phyloP scores from a whole-genome alignment of 2,113 vertebrate species.

The human (Homo sapiens) region DNA sequence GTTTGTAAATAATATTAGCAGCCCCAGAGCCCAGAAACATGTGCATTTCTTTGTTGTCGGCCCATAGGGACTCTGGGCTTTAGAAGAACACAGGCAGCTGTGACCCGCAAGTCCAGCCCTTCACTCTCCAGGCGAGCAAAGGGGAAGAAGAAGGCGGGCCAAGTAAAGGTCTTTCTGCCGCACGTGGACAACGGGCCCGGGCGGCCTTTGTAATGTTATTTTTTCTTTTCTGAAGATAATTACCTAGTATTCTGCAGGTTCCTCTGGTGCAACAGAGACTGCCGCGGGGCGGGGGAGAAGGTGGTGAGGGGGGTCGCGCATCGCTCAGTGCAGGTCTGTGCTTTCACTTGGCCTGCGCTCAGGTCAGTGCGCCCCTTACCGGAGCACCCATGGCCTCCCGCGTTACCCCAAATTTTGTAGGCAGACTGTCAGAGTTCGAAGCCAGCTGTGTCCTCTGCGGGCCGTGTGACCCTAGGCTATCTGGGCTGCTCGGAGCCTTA shows the following conservation, averaged over 20 bases:
- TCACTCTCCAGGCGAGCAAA: not conserved
- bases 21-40: not conserved
- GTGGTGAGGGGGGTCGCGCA: too few species aligned
- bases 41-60: not conserved
- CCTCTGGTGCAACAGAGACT: rapidly evolving
- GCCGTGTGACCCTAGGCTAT: not conserved
- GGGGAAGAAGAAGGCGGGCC: not conserved
- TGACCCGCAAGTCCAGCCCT: rapidly evolving
- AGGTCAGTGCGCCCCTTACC: not conserved
- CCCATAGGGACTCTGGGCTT: rapidly evolving
- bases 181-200: rapidly evolving
- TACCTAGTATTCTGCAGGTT: not conserved
- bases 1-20: not conserved
- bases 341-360: not conserved
- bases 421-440: not conserved
- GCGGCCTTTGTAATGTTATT: not conserved
- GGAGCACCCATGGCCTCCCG: not conserved
- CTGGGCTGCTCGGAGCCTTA: not conserved
- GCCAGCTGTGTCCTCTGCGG: not conserved
- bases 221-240: not conserved
- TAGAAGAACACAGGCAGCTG: not conserved
- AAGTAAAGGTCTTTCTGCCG: not conserved
- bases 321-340: not conserved
- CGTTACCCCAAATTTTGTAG: not conserved
- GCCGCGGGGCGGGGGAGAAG: not conserved